Percentiles rank a stretch among this genome's conserved stretches.
Conservation (phyloP, 2,797 vertebrate species). For the Cossypha dichroa region DNA sequence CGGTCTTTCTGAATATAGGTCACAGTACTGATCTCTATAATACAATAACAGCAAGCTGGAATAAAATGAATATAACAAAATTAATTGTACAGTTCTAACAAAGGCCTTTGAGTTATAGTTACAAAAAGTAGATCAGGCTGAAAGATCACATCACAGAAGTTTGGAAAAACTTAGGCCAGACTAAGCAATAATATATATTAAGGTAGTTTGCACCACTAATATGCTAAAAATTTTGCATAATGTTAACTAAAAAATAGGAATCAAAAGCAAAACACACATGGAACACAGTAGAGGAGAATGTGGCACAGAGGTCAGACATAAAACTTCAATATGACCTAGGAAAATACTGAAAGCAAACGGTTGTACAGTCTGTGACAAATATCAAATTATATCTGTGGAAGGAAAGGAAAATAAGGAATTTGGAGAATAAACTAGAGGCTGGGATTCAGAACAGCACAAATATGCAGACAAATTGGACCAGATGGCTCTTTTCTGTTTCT, state of each 20-base stretch:
- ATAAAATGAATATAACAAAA: not conserved
- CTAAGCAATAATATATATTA: not conserved
- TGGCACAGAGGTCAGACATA: not conserved
- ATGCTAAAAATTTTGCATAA: not conserved
- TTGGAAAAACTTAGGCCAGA: not conserved
- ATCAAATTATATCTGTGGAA: not conserved
- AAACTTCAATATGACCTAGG: not conserved
- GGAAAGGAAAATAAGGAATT: not conserved
- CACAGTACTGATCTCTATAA: not conserved
- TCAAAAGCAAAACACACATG: not conserved
- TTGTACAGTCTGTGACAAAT: not conserved
- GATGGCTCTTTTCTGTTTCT: constrained; percentile 46
- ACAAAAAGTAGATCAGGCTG: not conserved
- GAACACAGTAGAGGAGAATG: not conserved
- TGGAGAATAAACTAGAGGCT: not conserved
- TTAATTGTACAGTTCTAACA: not conserved
- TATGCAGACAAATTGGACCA: constrained; percentile 23
- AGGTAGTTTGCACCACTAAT: not conserved
- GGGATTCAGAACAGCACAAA: not conserved
- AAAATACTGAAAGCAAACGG: not conserved
- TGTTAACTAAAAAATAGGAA: not conserved
- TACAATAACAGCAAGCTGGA: not conserved
- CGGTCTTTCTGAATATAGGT: not conserved
- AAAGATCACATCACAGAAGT: not conserved
- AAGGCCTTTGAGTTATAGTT: not conserved